These are phyloP conservation scores for Microctonus aethiopoides DNA, from an alignment of 2,888 invertebrate species.

Conservation along the genomic window DNA sequence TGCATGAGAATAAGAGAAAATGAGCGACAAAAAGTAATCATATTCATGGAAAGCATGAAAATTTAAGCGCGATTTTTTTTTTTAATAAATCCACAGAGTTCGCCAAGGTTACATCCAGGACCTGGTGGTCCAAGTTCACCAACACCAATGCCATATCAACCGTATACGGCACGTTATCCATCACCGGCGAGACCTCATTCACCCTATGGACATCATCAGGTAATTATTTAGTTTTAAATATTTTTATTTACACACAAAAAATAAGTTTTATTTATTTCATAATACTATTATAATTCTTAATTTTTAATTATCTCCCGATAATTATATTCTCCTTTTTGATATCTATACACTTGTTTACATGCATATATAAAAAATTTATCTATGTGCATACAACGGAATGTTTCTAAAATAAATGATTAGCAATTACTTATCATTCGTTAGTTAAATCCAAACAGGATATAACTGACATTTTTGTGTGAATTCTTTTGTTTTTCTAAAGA, in stretches of 20 bases:
- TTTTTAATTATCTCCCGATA: background rate
- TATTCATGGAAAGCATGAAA: background rate
- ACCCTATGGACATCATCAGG: conserved; percentile 65
- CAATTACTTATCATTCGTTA: background rate
- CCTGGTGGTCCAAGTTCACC: conserved; percentile 65
- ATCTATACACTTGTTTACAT: background rate
- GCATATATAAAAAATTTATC: background rate
- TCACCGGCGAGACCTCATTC: conserved; percentile 64
- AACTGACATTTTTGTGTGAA: background rate
- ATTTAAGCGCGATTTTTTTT: background rate
- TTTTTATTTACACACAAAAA: background rate
- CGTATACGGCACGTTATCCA: conserved; percentile 65
- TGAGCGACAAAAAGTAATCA: background rate
- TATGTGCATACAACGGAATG: background rate
- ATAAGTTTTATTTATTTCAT: background rate
- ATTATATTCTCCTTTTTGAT: no score
- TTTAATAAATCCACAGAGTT: conserved; percentile 52
- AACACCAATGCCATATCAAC: conserved; percentile 65
- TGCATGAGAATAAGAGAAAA: background rate
- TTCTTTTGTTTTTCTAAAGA: conserved; percentile 15
- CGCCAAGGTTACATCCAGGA: conserved; percentile 63
- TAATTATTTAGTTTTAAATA: conserved; percentile 35
- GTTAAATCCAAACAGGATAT: background rate
- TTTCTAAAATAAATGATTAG: background rate
- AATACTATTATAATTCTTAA: background rate